These are phyloP conservation scores for Chironomus tepperi DNA, from an alignment of 1,140 invertebrate species.

Conservation along the genomic window DNA sequence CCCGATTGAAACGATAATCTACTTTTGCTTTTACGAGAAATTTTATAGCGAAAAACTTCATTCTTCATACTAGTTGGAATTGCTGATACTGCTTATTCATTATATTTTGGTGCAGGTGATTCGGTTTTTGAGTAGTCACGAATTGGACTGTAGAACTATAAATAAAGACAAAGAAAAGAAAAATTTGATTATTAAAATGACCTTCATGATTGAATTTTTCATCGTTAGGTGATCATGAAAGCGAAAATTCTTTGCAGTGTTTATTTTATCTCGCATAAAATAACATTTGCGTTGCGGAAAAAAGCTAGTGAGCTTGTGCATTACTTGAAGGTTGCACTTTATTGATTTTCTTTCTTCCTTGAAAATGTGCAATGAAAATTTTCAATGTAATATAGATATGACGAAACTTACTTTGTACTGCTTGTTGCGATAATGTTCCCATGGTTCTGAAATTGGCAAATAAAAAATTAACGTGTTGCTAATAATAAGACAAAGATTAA, in stretches of 20 bases:
- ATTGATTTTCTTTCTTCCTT: background rate
- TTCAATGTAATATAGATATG: too few species aligned
- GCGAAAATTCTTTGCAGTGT: too few species aligned
- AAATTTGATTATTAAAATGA: constrained; percentile 26
- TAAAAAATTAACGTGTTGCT: background rate
- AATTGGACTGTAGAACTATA: constrained; percentile 57
- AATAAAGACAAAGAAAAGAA: constrained; percentile 33
- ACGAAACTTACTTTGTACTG: constrained; percentile 74
- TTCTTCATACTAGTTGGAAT: background rate
- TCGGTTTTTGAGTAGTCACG: constrained; percentile 52
- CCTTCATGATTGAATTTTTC: background rate
- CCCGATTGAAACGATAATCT: background rate
- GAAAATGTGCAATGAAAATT: background rate
- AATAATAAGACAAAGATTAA: background rate
- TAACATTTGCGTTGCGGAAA: background rate
- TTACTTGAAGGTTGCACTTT: background rate
- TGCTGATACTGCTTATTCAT: constrained; percentile 29
- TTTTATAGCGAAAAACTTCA: background rate
- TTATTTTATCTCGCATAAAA: background rate
- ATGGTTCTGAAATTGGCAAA: background rate
- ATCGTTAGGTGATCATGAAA: too few species aligned
- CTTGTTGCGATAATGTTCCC: constrained; percentile 45
- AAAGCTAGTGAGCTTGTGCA: background rate
- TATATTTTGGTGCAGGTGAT: constrained; percentile 55
- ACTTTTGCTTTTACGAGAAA: background rate